Base-by-base conservation (phyloP, 1,140 invertebrate genomes). In the Berghia stephanieae region DNA sequence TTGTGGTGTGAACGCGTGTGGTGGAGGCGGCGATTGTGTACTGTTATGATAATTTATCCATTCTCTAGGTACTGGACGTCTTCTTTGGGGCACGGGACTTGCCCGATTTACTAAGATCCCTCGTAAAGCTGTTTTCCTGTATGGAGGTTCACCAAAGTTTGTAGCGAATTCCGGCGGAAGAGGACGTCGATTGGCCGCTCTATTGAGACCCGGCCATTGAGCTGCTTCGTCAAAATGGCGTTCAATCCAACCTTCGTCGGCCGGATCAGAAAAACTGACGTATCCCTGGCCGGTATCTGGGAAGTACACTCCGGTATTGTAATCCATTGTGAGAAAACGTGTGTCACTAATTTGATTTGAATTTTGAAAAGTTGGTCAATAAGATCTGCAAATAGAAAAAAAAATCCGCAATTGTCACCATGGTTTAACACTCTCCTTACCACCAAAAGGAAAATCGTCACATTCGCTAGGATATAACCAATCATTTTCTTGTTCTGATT, bases 261-360 rank as follows among this genome's bases (percentile, higher is more conserved):
- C 72, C 3, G 72, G 72, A 40, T 75, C 72, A 1, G 63, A n/a
- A 31, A 75, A 75, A 36, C 72, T 75, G 55, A 75, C 55, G 72
- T 75, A 75, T 3, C 72, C 72, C 36, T 75, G 40, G 27, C 72
- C 72, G 5, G 72, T 60, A 36, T 63, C 36, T 6, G 72, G 72
- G 24, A 75, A 75, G 40, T 75, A 75, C 13, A 75, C 55, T 3
- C 72, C 72, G 24, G 52, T 63, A 57, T 75, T 75, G 40, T 75
- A 75, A 27, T 75, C 72, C 72, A 75, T 75, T 60, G n/a, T n/a
- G n/a, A n/a, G n/a, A n/a, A n/a, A n/a, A n/a, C n/a, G n/a, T n/a
- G n/a, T n/a, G n/a, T n/a, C n/a, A n/a, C n/a, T n/a, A n/a, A n/a
- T n/a, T n/a, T n/a, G n/a, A n/a, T n/a, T n/a, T n/a, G n/a, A n/a